Evolutionary conservation across 2,888 invertebrate genomes (phyloP), one percentile per base, ranked within the genome.

Genomic region (Campoletis raptor): DNA sequence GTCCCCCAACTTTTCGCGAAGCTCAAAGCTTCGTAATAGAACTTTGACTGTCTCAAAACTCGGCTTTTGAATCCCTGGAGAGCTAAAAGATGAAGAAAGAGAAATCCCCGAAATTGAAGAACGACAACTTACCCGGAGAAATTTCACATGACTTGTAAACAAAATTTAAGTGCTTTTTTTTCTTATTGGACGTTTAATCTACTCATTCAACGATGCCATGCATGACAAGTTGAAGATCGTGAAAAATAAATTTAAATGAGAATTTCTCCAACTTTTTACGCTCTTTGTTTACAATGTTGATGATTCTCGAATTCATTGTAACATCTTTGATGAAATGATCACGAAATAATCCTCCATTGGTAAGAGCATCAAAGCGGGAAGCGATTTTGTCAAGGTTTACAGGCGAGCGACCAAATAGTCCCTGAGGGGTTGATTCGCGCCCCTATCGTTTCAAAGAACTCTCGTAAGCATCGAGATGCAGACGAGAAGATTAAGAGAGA

Each of bases 351-450:
- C 21, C 45, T 30, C 10, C 37, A 66, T 18, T 52, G 15, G 24
- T 36, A 64, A 61, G 18, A 15, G 36, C 57, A n/a, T 70, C 54
- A 74, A 79, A 67, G 67, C 45, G 48, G 54, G 42, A 67, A 67
- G 36, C 72, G 64, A 66, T 72, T 72, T 54, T 54, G 48, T 78
- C 66, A 45, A 30, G 37, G 37, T n/a, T 36, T 61, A 37, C 37
- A 67, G 40, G 9, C 45, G 37, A 80, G 40, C 37, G 61, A 76
- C 10, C 61, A 48, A 81, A 24, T 24, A 73, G 30, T 61, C 57
- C 80, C 64, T 54, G 61, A 76, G 76, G 80, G 74, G 84, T 85
- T 85, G 84, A 85, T 85, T 74, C 64, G 76, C 64, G 70, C 84
- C 73, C 84, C 9, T 12, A 12, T 30, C 48, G 57, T 67, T 54